Conservation (phyloP, 2,113 vertebrate species). For the Ahaetulla prasina region DNA sequence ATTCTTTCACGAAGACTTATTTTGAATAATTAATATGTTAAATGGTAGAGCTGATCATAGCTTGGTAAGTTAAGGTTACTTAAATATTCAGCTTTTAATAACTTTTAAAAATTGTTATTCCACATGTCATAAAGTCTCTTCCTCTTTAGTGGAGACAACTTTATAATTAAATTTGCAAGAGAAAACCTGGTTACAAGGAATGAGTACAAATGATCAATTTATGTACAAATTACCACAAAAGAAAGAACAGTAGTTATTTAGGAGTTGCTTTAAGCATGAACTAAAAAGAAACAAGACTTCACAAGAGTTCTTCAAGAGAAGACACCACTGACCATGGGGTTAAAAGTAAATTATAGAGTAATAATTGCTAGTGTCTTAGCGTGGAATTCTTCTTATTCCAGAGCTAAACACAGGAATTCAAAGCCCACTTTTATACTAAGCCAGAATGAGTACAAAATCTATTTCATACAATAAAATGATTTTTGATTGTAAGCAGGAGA, state of each 20-base stretch:
- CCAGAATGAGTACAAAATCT: background rate
- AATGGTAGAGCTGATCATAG: background rate
- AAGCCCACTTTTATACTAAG: background rate
- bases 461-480: slow-evolving; percentile 23
- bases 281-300: background rate
- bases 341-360: slow-evolving; percentile 15
- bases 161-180: background rate
- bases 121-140: background rate
- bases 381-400: background rate
- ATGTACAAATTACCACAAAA: background rate
- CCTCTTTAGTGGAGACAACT: background rate
- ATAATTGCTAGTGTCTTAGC: slow-evolving; percentile 21
- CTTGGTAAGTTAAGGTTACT: background rate
- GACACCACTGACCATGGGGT: background rate
- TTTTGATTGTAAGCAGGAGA: background rate
- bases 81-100: background rate
- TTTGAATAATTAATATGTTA: background rate
- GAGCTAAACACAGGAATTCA: background rate
- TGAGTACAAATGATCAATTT: background rate
- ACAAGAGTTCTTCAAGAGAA: background rate
- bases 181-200: background rate
- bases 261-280: background rate
- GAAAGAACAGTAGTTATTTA: slow-evolving; percentile 2
- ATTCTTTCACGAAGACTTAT: background rate
- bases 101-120: background rate